These are phyloP conservation scores for Butorides virescens DNA, from an alignment of 2,113 vertebrate genomes.

Conservation along the genomic window DNA sequence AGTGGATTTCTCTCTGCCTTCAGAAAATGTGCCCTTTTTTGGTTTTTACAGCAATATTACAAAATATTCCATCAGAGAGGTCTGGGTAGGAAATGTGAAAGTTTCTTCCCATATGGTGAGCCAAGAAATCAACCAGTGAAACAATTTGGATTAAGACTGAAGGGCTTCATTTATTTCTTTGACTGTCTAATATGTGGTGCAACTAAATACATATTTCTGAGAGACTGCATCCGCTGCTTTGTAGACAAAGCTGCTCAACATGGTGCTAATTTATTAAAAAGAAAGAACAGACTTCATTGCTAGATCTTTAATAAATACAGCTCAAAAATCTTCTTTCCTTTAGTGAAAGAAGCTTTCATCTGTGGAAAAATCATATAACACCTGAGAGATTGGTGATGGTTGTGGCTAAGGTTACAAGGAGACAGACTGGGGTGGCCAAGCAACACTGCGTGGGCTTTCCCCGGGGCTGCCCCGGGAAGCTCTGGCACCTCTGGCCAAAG, in stretches of 20 bases:
- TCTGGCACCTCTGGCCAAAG: neutral
- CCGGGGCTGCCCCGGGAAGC: accelerated
- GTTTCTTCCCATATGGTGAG: neutral
- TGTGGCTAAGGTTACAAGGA: neutral
- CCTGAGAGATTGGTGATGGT: neutral
- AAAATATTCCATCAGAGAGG: neutral
- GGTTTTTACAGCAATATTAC: neutral
- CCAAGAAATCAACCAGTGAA: neutral
- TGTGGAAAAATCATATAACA: neutral
- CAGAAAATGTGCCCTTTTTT: neutral
- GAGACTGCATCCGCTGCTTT: neutral
- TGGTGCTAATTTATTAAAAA: neutral
- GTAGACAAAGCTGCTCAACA: neutral
- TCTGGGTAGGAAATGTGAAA: neutral
- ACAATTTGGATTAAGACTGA: neutral
- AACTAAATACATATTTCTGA: neutral
- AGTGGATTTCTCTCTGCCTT: neutral
- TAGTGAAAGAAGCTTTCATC: neutral
- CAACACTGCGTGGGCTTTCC: neutral
- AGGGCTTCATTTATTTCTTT: neutral
- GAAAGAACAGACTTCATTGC: neutral
- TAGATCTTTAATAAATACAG: neutral
- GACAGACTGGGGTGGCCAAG: neutral
- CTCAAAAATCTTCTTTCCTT: neutral
- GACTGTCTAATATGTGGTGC: neutral